phyloP scores from a whole-genome alignment of 2,797 vertebrate species.

The Silurus lanzhouensis region DNA sequence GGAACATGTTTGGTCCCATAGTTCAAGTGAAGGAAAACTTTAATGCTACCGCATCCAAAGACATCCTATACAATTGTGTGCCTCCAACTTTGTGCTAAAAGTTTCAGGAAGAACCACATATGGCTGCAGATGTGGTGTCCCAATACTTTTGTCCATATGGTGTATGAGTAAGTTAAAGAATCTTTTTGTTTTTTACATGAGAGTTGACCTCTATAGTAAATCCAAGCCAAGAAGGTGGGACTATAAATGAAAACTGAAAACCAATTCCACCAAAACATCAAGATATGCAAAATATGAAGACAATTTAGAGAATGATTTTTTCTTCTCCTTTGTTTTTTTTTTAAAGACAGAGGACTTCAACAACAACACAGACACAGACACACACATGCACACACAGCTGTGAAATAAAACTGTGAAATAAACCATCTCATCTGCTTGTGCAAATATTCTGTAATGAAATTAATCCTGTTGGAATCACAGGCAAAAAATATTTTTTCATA shows the following conservation, averaged over 20 bases:
- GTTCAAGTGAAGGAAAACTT: too few species aligned
- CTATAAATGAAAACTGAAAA: neutral
- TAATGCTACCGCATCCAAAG: too few species aligned
- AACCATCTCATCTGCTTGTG: slow-evolving; percentile 36
- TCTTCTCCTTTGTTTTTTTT: neutral
- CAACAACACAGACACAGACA: slow-evolving; percentile 18
- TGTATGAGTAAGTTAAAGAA: neutral
- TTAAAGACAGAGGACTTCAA: neutral
- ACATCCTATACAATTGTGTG: too few species aligned
- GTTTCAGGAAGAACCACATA: too few species aligned
- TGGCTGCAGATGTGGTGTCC: too few species aligned
- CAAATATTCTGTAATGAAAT: slow-evolving; percentile 44
- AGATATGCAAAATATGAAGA: slow-evolving; percentile 17
- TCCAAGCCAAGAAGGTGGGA: neutral
- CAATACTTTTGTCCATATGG: too few species aligned
- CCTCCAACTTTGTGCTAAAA: too few species aligned
- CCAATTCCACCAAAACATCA: neutral
- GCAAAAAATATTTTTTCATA: slow-evolving; percentile 11
- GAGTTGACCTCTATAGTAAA: slow-evolving; percentile 7
- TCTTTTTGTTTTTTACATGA: slow-evolving; percentile 1
- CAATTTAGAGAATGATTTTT: neutral
- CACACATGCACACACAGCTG: slow-evolving; percentile 9
- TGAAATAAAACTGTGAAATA: slow-evolving; percentile 30
- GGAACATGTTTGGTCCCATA: too few species aligned
- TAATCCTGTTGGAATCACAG: slow-evolving; percentile 34